Base-by-base conservation (phyloP, 1,140 invertebrate genomes). In the Zaprionus camerounensis region DNA sequence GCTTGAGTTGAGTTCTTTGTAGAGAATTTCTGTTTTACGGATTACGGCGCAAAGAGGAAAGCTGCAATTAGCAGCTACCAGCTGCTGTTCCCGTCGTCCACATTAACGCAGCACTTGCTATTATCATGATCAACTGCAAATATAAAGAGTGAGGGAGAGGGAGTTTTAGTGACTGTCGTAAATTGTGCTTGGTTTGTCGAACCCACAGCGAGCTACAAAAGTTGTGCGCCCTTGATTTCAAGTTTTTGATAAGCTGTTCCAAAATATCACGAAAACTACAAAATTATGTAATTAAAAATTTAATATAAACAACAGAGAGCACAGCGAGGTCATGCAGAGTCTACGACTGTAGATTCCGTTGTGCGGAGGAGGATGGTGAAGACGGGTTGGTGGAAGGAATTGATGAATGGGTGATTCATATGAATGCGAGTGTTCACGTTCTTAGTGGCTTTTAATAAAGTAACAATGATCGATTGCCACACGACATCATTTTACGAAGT, bases 161-260 rank as follows among this genome's bases (percentile, higher is more conserved):
- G 12, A 51, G 20, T 51, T 51, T 51, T 13, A 22, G 20, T 12
- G 46, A 13, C 46, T 51, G 11, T 46, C 41, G n/a, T 46, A 6
- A 1, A 46, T n/a, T 46, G 15, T 5, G 15, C 41, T 17, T 17
- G 41, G 53, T 56, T 66, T 66, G 64, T 31, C 70, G 74, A 77
- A 77, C 78, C 41, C 75, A 51, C 55, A 31, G 65, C 67, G 65
- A 67, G 76, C 66, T 78, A 20, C 59, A 51, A 69, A 64, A 41
- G 15, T 41, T 41, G 55, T 57, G 56, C 12, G 84, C 55, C 83
- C 84, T 87, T 88, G 84, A 81, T 83, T 80, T 64, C 11, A 71
- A 71, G 70, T 78, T 87, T 80, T 74, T 85, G 78, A 83, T 88
- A 88, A 87, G 74, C 84, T 38, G 20, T 51, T 61, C 38, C 38